A percentile compares a stretch with the other conserved stretches of the same genome.
These are phyloP conservation scores for Protaetia brevitarsis DNA, from an alignment of 1,140 invertebrate species.

Conservation along the genomic window DNA sequence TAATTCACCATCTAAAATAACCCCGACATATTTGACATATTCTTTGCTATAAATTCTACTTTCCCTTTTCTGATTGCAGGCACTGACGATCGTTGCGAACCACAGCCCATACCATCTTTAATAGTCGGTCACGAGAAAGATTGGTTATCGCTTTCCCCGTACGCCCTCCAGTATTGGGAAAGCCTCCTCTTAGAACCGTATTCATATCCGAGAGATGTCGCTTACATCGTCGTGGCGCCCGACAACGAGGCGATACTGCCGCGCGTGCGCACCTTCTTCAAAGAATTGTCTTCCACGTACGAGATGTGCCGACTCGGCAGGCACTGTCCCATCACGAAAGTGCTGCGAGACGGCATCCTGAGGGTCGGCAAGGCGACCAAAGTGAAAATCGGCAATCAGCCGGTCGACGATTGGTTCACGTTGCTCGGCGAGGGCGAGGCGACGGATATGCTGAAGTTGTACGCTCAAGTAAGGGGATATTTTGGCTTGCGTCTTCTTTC, in stretches of 20 bases:
- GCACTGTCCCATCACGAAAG: slow-evolving; percentile 82
- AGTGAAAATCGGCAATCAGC: slow-evolving; percentile 63
- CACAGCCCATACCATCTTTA: slow-evolving; percentile 92
- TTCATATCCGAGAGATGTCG: slow-evolving; percentile 86
- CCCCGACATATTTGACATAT: not conserved
- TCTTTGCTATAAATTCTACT: not conserved
- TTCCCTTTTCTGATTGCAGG: slow-evolving; percentile 47
- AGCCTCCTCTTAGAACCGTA: slow-evolving; percentile 92
- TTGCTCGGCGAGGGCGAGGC: slow-evolving; percentile 75
- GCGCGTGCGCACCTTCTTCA: slow-evolving; percentile 83
- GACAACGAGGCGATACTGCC: slow-evolving; percentile 82
- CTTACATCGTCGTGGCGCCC: slow-evolving; percentile 91
- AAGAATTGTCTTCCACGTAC: slow-evolving; percentile 88
- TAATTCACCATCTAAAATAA: not conserved
- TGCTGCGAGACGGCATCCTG: slow-evolving; percentile 83
- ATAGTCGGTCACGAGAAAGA: slow-evolving; percentile 93
- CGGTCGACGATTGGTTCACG: slow-evolving; percentile 89
- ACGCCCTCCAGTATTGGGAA: slow-evolving; percentile 93
- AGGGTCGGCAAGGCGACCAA: slow-evolving; percentile 71
- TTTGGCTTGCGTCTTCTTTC: too few species aligned
- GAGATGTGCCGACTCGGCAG: slow-evolving; percentile 88
- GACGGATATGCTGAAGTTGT: slow-evolving; percentile 78
- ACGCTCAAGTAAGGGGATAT: slow-evolving; percentile 80
- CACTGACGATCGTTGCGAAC: slow-evolving; percentile 92
- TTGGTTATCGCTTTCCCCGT: slow-evolving; percentile 89